Percentiles rank a stretch among this genome's conserved stretches.
Evolutionary conservation across 2,888 invertebrate genomes (phyloP).

Genomic region (Stenchaetothrips biformis): DNA sequence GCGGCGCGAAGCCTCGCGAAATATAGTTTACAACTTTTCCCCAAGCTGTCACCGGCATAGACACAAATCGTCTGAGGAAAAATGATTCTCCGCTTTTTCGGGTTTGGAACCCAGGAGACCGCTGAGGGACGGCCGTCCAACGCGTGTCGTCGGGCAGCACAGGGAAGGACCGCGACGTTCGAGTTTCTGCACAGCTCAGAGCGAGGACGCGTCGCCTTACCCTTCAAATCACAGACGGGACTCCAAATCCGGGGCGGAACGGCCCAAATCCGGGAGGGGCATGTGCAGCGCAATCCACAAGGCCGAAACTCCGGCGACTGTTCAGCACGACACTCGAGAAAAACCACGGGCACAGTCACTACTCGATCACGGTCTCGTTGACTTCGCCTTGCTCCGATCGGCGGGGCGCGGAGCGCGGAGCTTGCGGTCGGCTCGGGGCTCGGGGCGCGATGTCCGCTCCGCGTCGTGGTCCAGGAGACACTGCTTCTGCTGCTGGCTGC

Average conservation of each 20-base stretch:
- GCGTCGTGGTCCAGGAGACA: constrained; percentile 14
- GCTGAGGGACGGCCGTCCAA: not conserved
- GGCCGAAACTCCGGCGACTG: not conserved
- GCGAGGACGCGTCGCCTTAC: not conserved
- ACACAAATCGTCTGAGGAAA: too few species aligned
- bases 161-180: too few species aligned
- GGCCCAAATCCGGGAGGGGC: constrained; percentile 4
- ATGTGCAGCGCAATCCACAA: not conserved
- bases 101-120: not conserved
- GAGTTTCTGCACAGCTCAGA: too few species aligned
- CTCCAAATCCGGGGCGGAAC: not conserved
- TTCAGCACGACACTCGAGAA: not conserved
- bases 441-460: not conserved
- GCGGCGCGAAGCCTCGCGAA: too few species aligned
- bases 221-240: not conserved
- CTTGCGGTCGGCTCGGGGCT: not conserved
- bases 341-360: not conserved
- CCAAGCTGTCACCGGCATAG: too few species aligned
- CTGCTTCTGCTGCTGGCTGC: not conserved
- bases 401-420: not conserved
- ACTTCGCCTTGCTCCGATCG: not conserved
- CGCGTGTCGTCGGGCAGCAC: not conserved
- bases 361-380: not conserved
- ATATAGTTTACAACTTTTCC: too few species aligned
- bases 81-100: not conserved